Conservation (phyloP, 1,140 invertebrate species). For the Brachionus calyciflorus region DNA sequence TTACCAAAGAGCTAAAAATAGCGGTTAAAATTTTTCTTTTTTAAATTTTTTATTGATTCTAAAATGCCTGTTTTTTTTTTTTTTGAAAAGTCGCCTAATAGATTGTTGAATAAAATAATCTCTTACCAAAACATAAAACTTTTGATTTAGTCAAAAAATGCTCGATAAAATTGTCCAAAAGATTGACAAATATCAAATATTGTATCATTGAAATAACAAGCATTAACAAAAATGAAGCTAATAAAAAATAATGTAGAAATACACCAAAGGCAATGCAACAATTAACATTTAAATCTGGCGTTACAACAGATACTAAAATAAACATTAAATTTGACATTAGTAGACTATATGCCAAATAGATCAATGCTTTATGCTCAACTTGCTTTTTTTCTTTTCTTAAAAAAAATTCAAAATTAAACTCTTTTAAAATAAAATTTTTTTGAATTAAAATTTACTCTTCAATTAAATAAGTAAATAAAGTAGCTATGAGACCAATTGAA, state of each 20-base stretch:
- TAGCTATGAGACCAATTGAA: neutral
- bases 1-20: no score
- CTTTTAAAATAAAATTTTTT: no score
- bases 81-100: no score
- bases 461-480: neutral
- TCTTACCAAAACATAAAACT: neutral
- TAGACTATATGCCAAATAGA: neutral
- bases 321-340: neutral
- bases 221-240: neutral
- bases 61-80: no score
- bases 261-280: slow-evolving; percentile 16
- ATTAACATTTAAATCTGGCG: neutral
- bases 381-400: neutral
- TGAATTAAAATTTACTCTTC: neutral
- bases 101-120: neutral
- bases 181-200: neutral
- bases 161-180: neutral
- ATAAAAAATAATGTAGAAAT: slow-evolving; percentile 17
- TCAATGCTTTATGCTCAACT: neutral
- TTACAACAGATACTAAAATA: neutral
- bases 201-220: slow-evolving; percentile 1
- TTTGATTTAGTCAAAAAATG: neutral
- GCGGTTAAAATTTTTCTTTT: no score
- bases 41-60: no score
- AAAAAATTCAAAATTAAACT: no score